Base-by-base conservation (phyloP, 2,797 vertebrate genomes). In the Echiichthys vipera region DNA sequence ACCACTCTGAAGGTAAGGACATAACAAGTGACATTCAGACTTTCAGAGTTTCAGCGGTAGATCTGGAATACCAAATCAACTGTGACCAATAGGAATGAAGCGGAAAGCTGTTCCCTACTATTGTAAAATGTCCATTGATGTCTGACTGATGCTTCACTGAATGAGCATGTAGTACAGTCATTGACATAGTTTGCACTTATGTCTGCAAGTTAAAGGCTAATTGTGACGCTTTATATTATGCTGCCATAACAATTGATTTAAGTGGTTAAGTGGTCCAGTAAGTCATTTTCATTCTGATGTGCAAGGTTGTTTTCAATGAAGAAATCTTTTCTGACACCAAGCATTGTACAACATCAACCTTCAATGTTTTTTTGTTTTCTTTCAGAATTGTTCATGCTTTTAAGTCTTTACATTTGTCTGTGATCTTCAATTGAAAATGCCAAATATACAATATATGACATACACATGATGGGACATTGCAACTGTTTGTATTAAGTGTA, bases 1-100 rank as follows among this genome's bases (percentile, higher is more conserved):
- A 72, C 76, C 76, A 75, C 76, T 87, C 78, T 89, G 90, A 93
- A 94, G 90, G 90, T 90, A 85, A 94, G 84, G 88, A 88, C 82
- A 83, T 74, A 81, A 80, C 81, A 79, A 75, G 84, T 92, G 88
- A 91, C 84, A 88, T 88, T 88, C 68, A 78, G 47, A 65, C 47
- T 40, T 67, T 50, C 51, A 5, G 20, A 63, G 22, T 77, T 74
- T 74, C 65, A 59, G 18, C 3, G 15, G 46, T 29, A 43, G 40
- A 65, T 54, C 37, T 29, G 55, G 37, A 42, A 65, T 20, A 49
- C 13, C 55, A 32, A 68, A 70, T 14, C 24, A 25, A 70, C 40
- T 46, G 56, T 58, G 47, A 59, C n/a, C n/a, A 32, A 54, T 25
- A 22, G 14, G 56, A 75, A 74, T 34, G 7, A 69, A 51, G 56